Conservation (phyloP, 2,888 invertebrate genomes). For the Hemaris fuciformis region DNA sequence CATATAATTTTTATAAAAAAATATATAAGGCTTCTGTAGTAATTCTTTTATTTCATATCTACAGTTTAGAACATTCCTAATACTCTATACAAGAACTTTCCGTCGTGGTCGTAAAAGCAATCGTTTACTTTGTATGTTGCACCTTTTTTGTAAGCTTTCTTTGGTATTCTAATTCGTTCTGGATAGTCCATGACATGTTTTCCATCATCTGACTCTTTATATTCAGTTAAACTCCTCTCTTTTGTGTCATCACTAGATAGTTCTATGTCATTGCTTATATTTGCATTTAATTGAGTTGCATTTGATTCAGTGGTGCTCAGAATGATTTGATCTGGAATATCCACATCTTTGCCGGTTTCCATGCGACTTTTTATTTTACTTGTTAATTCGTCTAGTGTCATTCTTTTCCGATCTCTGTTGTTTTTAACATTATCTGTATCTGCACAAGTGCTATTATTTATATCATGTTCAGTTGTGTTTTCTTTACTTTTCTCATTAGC, state of each 20-base stretch:
- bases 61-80: slow-evolving; percentile 82
- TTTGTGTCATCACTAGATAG: slow-evolving; percentile 31
- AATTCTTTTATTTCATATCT: slow-evolving; percentile 56
- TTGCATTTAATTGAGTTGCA: slow-evolving; percentile 20
- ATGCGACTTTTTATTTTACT: slow-evolving; percentile 56
- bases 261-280: slow-evolving; percentile 47
- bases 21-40: slow-evolving; percentile 64
- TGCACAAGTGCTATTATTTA: slow-evolving; percentile 17
- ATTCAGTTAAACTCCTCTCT: slow-evolving; percentile 36
- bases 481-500: slow-evolving; percentile 31
- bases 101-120: slow-evolving; percentile 91
- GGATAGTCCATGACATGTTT: slow-evolving; percentile 67
- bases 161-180: slow-evolving; percentile 86
- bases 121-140: slow-evolving; percentile 88
- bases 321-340: slow-evolving; percentile 61
- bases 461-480: neutral
- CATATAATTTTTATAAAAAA: slow-evolving; percentile 76
- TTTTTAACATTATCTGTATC: slow-evolving; percentile 18
- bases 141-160: slow-evolving; percentile 82
- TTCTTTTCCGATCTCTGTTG: slow-evolving; percentile 39
- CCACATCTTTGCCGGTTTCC: slow-evolving; percentile 53
- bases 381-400: slow-evolving; percentile 65
- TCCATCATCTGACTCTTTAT: slow-evolving; percentile 40
- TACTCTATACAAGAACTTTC: slow-evolving; percentile 89
- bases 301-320: slow-evolving; percentile 39